Percentiles rank a stretch among this genome's conserved stretches.
These are phyloP conservation scores for Polypterus senegalus DNA, from an alignment of 2,113 vertebrate species.

Conservation along the genomic window DNA sequence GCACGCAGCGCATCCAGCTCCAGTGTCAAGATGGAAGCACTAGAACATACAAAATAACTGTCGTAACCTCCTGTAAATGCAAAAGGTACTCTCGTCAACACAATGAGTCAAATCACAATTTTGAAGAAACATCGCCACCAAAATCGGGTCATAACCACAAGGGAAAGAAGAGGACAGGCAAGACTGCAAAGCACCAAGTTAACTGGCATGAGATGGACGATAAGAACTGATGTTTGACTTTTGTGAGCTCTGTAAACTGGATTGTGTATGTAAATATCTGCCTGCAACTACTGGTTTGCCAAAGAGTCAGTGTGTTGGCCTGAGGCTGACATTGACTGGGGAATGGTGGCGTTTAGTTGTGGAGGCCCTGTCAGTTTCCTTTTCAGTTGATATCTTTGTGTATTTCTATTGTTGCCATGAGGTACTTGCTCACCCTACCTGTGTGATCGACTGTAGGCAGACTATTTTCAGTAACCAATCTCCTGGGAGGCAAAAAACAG, in stretches of 20 bases:
- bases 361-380: not conserved
- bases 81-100: conserved; percentile 79
- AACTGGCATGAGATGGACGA: conserved; percentile 64
- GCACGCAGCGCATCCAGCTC: conserved; percentile 77
- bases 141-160: conserved; percentile 67
- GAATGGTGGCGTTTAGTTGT: conserved; percentile 1
- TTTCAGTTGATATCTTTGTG: not conserved
- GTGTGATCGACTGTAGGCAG: no score
- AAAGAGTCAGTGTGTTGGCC: conserved; percentile 1
- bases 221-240: conserved; percentile 29
- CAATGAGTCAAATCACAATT: conserved; percentile 78
- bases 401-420: not conserved
- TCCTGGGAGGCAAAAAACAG: no score
- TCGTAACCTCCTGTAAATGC: conserved; percentile 88
- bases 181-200: conserved; percentile 56
- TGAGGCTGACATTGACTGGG: not conserved
- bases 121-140: conserved; percentile 57
- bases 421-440: not conserved
- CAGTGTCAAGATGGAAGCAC: conserved; percentile 80
- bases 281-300: conserved; percentile 19
- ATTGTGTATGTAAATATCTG: conserved; percentile 3
- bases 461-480: no score
- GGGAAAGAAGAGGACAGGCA: conserved; percentile 67
- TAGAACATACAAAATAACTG: conserved; percentile 84
- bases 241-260: not conserved